Conservation (phyloP, 1,140 invertebrate species). For the Bombus impatiens region DNA sequence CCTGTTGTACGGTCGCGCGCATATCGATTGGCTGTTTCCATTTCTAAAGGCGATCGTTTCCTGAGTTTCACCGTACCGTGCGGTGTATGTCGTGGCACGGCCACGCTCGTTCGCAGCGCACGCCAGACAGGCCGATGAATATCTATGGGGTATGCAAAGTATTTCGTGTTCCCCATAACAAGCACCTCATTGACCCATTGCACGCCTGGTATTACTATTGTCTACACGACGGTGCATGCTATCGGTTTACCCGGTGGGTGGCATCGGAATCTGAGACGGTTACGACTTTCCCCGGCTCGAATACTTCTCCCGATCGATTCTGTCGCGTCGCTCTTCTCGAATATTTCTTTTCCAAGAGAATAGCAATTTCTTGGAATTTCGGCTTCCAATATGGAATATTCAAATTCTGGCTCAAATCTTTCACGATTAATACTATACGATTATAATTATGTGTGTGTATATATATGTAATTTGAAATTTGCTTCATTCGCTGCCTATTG, state of each 20-base stretch:
- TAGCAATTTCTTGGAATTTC: background rate
- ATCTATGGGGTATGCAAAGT: slow-evolving; percentile 81
- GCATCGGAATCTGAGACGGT: slow-evolving; percentile 72
- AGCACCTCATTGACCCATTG: slow-evolving; percentile 81
- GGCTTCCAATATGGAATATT: background rate
- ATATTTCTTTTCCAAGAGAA: background rate
- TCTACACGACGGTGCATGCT: slow-evolving; percentile 69
- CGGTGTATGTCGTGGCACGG: background rate
- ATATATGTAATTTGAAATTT: background rate
- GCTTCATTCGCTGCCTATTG: too few species aligned
- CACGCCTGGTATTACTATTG: slow-evolving; percentile 69
- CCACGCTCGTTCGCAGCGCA: slow-evolving; percentile 31
- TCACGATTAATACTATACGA: background rate
- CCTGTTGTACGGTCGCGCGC: background rate
- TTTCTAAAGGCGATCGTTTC: slow-evolving; percentile 52
- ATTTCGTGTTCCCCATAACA: slow-evolving; percentile 81
- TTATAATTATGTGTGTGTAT: background rate
- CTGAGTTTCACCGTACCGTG: slow-evolving; percentile 52
- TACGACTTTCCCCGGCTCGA: slow-evolving; percentile 57
- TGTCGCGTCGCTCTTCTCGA: background rate
- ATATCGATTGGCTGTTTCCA: slow-evolving; percentile 45
- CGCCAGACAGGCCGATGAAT: slow-evolving; percentile 75
- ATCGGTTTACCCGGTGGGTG: slow-evolving; percentile 77
- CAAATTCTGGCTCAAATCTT: background rate
- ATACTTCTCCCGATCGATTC: slow-evolving; percentile 34